A percentile compares a stretch with the other conserved stretches of the same genome.
phyloP scores from a whole-genome alignment of 2,113 vertebrate genomes.

The Bos javanicus region DNA sequence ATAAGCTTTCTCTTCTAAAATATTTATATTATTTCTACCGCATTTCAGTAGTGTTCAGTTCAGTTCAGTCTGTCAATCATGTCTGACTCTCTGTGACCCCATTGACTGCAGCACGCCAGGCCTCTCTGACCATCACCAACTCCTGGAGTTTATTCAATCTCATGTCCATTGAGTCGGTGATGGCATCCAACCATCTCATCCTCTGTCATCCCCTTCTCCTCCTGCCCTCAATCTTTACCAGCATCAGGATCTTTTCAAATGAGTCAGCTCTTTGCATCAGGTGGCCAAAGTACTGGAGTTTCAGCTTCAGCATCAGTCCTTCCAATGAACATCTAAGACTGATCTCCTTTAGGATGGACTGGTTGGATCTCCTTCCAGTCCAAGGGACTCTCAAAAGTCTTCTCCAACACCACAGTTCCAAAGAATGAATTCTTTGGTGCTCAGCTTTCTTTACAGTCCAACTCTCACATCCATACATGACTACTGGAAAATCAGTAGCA shows the following conservation, averaged over 20 bases:
- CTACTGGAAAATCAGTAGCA: not conserved
- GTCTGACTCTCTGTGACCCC: not conserved
- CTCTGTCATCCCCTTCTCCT: not conserved
- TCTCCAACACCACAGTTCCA: not conserved
- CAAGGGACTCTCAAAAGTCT: not conserved
- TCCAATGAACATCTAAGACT: not conserved
- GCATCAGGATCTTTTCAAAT: not conserved
- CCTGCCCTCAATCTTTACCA: not conserved
- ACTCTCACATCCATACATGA: not conserved
- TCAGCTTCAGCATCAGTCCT: not conserved
- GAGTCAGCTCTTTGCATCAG: not conserved
- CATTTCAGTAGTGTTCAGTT: not conserved
- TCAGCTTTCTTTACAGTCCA: not conserved
- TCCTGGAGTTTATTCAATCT: not conserved
- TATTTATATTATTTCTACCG: not conserved
- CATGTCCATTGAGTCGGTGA: not conserved
- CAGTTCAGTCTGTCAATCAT: not conserved
- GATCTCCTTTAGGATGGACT: not conserved
- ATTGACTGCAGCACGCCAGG: not conserved
- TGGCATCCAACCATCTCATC: not conserved
- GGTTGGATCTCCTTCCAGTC: not conserved
- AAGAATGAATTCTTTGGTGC: not conserved
- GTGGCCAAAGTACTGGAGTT: not conserved
- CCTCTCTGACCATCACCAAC: not conserved
- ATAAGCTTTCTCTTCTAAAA: not conserved